Evolutionary conservation across 2,888 invertebrate genomes (phyloP).

Genomic region (Athripsodes cinereus): DNA sequence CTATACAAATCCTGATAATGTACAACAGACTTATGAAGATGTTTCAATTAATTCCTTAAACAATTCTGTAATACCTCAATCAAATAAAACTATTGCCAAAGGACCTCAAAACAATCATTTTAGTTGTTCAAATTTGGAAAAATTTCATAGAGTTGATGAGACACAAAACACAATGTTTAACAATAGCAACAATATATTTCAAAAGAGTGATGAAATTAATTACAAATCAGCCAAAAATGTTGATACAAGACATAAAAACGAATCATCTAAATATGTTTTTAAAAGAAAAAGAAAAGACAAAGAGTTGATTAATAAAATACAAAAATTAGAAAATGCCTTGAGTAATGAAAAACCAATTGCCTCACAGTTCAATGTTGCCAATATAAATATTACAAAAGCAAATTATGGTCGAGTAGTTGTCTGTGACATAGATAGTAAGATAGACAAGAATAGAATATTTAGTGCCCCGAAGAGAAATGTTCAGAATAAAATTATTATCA

Average conservation of each 20-base stretch:
- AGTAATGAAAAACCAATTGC: background rate
- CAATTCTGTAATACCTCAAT: too few relatives aligned
- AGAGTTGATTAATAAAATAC: background rate
- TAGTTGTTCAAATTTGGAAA: too few relatives aligned
- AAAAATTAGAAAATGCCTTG: background rate
- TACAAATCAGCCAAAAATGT: background rate
- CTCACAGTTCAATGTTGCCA: background rate
- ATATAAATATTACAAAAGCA: background rate
- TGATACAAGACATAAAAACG: background rate
- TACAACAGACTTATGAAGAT: too few relatives aligned
- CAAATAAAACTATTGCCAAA: too few relatives aligned
- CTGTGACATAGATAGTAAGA: conserved; percentile 34
- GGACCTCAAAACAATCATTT: too few relatives aligned
- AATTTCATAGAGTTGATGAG: too few relatives aligned
- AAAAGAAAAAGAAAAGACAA: conserved; percentile 14
- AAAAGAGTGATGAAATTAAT: too few relatives aligned
- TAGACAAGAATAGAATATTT: conserved; percentile 38
- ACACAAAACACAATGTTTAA: background rate
- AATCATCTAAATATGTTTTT: conserved; percentile 20
- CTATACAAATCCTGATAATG: too few relatives aligned
- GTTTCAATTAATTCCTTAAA: too few relatives aligned
- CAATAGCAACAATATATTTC: background rate
- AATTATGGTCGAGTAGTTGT: conserved; percentile 27
- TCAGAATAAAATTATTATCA: conserved; percentile 42
- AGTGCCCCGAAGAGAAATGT: conserved; percentile 36